These are phyloP conservation scores for Mechanitis messenoides DNA, from an alignment of 2,888 invertebrate species.

Conservation along the genomic window DNA sequence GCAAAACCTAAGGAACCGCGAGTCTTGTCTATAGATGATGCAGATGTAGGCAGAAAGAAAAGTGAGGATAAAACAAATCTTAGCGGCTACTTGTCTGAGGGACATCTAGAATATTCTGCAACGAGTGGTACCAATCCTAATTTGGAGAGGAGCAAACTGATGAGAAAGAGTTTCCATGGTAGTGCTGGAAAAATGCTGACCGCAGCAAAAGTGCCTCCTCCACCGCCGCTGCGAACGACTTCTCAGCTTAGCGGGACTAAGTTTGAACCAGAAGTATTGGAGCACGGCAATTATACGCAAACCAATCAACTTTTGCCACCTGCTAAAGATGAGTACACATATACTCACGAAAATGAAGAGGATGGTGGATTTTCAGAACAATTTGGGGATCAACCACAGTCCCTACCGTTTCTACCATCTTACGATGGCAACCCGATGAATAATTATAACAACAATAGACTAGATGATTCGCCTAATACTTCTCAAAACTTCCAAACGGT, in stretches of 20 bases:
- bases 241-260: slow-evolving; percentile 87
- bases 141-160: slow-evolving; percentile 88
- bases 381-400: slow-evolving; percentile 76
- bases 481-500: slow-evolving; percentile 79
- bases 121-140: slow-evolving; percentile 84
- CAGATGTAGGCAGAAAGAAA: slow-evolving; percentile 81
- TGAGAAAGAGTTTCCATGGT: slow-evolving; percentile 93
- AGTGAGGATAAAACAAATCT: slow-evolving; percentile 77
- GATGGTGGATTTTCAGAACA: slow-evolving; percentile 73
- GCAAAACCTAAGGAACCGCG: slow-evolving; percentile 60
- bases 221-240: slow-evolving; percentile 89
- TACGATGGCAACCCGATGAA: slow-evolving; percentile 66
- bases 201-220: slow-evolving; percentile 89
- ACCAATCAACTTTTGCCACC: slow-evolving; percentile 62
- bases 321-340: slow-evolving; percentile 39
- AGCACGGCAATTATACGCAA: slow-evolving; percentile 60
- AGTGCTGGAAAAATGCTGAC: slow-evolving; percentile 88
- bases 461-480: slow-evolving; percentile 54
- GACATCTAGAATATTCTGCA: slow-evolving; percentile 86
- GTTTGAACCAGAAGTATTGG: slow-evolving; percentile 75
- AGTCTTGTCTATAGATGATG: slow-evolving; percentile 83
- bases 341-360: slow-evolving; percentile 57
- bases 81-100: slow-evolving; percentile 91
- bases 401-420: slow-evolving; percentile 78
- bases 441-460: slow-evolving; percentile 55